Evolutionary conservation across 2,113 vertebrate genomes (phyloP).

Genomic region (Cheilinus undulatus): DNA sequence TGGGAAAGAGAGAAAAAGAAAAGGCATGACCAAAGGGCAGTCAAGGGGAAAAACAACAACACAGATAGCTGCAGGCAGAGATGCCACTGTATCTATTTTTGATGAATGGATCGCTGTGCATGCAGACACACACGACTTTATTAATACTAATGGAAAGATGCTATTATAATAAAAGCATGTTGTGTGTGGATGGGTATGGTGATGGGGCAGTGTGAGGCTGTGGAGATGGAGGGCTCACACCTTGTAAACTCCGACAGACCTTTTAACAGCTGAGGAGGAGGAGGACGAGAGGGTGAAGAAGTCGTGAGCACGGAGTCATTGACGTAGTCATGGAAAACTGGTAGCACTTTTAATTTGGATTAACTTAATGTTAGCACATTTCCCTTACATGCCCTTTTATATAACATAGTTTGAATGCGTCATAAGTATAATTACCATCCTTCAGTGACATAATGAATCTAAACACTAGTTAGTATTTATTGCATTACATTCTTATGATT

Average conservation of each 20-base stretch:
- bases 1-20: constrained; percentile 12
- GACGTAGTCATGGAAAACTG: neutral
- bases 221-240: constrained; percentile 70
- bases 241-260: constrained; percentile 71
- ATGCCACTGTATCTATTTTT: constrained; percentile 74
- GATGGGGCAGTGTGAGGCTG: constrained; percentile 61
- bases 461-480: neutral
- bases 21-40: constrained; percentile 52
- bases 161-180: constrained; percentile 74
- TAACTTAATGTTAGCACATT: neutral
- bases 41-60: constrained; percentile 79
- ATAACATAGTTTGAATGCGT: neutral
- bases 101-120: constrained; percentile 59
- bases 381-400: neutral
- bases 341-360: neutral
- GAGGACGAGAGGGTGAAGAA: constrained; percentile 27
- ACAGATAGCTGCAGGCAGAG: constrained; percentile 66
- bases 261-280: constrained; percentile 62
- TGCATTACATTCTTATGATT: too few species aligned
- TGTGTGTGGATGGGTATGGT: constrained; percentile 68
- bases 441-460: neutral
- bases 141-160: constrained; percentile 76
- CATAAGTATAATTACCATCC: neutral
- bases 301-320: constrained; percentile 18
- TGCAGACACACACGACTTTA: constrained; percentile 45